phyloP scores from a whole-genome alignment of 2,113 vertebrate genomes.

The Cacatua alba region DNA sequence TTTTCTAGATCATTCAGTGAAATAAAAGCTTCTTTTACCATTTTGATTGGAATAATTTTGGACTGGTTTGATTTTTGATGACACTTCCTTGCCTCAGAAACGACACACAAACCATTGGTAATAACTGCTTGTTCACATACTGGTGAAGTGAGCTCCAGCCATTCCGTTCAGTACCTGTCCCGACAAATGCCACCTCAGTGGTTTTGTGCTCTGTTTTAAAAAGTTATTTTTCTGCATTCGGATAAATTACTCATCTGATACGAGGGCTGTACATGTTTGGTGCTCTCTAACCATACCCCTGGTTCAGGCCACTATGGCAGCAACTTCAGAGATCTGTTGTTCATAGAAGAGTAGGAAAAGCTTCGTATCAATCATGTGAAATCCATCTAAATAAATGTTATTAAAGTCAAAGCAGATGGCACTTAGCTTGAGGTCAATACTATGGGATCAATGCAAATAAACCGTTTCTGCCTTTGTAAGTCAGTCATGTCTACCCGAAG shows the following conservation, averaged over 20 bases:
- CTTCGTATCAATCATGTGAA: background rate
- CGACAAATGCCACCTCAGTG: background rate
- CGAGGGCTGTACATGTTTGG: background rate
- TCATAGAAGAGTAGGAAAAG: background rate
- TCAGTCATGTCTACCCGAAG: background rate
- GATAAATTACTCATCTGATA: background rate
- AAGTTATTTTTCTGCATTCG: background rate
- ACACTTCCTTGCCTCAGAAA: background rate
- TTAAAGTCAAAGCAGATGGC: constrained; percentile 30
- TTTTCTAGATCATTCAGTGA: background rate
- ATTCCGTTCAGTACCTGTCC: background rate
- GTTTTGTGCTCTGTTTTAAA: background rate
- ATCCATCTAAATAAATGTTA: background rate
- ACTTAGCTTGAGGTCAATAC: background rate
- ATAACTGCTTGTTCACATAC: background rate
- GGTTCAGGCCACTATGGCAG: background rate
- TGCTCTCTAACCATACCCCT: background rate
- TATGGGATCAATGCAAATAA: constrained; percentile 15
- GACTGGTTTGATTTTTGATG: background rate
- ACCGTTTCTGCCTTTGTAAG: background rate
- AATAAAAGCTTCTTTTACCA: background rate
- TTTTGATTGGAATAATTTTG: background rate
- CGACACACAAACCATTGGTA: background rate
- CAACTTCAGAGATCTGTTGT: background rate
- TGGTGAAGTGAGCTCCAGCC: background rate